Percentiles rank a stretch among this genome's conserved stretches.
Evolutionary conservation across 2,113 vertebrate genomes (phyloP).

Genomic region (Lathamus discolor): DNA sequence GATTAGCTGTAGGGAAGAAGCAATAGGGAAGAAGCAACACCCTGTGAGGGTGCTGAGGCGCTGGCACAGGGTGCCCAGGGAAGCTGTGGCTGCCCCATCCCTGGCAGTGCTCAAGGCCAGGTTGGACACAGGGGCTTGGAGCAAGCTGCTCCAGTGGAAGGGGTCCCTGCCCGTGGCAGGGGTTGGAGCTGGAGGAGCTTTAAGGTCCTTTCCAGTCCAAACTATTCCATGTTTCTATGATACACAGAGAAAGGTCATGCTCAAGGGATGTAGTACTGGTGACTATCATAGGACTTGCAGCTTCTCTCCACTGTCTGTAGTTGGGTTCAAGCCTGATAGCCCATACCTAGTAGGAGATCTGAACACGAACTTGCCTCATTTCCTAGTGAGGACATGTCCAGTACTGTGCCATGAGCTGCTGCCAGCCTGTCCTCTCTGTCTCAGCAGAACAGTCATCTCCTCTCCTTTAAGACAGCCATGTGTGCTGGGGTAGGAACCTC

Average conservation of each 20-base stretch:
- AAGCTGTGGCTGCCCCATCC: not conserved
- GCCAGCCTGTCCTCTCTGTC: not conserved
- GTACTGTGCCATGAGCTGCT: not conserved
- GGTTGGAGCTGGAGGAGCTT: too few relatives aligned
- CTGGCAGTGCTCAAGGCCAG: not conserved
- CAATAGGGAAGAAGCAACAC: not conserved
- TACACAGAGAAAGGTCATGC: not conserved
- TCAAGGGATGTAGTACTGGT: not conserved
- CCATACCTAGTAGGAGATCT: not conserved
- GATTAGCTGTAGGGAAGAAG: not conserved
- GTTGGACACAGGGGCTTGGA: not conserved
- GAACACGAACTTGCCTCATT: fast-evolving
- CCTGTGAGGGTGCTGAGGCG: not conserved
- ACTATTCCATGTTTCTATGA: not conserved
- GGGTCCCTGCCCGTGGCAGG: not conserved
- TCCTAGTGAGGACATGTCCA: not conserved
- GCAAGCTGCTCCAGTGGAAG: not conserved
- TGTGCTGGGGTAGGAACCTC: not conserved
- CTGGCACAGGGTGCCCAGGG: not conserved
- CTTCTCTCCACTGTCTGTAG: not conserved
- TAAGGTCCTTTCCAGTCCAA: not conserved
- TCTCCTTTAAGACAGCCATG: not conserved
- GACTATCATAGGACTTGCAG: not conserved
- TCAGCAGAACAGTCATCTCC: not conserved
- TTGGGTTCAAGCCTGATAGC: not conserved